phyloP scores from a whole-genome alignment of 2,888 invertebrate genomes.

The Mantis religiosa region DNA sequence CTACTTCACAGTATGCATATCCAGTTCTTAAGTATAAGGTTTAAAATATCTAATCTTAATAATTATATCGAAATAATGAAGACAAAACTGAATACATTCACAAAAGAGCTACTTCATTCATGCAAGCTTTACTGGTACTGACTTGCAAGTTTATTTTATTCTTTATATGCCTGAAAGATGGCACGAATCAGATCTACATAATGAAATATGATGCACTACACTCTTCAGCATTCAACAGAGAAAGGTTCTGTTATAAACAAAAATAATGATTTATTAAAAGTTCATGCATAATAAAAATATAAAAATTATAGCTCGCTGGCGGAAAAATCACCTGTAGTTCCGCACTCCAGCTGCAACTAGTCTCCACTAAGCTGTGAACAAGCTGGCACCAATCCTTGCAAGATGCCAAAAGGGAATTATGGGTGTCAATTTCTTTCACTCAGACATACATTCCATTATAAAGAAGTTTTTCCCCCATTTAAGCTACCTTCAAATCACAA shows the following conservation, averaged over 20 bases:
- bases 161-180: constrained; percentile 6
- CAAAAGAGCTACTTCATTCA: neutral
- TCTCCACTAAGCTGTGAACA: constrained; percentile 80
- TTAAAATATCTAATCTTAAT: neutral
- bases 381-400: constrained; percentile 78
- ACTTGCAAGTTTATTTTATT: neutral
- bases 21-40: neutral
- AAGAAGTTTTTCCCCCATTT: no score
- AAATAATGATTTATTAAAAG: constrained; percentile 17
- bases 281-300: constrained; percentile 25
- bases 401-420: constrained; percentile 33
- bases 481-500: no score
- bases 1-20: neutral
- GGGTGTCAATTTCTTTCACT: constrained; percentile 20
- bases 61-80: neutral
- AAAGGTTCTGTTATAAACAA: constrained; percentile 30
- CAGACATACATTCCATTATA: neutral
- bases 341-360: constrained; percentile 77
- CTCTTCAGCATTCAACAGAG: constrained; percentile 27
- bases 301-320: constrained; percentile 34
- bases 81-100: neutral
- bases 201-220: constrained; percentile 28
- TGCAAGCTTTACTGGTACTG: neutral
- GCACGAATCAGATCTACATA: constrained; percentile 14
- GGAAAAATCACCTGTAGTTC: constrained; percentile 64